phyloP scores from a whole-genome alignment of 2,797 vertebrate genomes.

The Margarornis squamiger region DNA sequence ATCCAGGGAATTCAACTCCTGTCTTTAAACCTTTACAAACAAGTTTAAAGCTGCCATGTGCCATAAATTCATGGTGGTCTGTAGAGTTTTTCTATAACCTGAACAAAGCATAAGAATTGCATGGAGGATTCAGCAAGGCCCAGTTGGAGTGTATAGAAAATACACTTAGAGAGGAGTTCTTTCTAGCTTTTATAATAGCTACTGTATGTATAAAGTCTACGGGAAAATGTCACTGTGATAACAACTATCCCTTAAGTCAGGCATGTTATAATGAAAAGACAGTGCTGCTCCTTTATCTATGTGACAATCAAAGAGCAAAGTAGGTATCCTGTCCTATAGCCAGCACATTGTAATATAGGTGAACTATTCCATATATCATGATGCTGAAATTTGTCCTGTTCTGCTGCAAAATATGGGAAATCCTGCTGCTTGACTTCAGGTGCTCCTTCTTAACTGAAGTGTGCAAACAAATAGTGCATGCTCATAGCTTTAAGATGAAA shows the following conservation, averaged over 20 bases:
- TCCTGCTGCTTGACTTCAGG: not conserved
- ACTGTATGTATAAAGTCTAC: not conserved
- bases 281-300: not conserved
- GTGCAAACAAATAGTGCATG: not conserved
- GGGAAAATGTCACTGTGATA: slow-evolving; percentile 20
- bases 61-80: slow-evolving; percentile 9
- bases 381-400: not conserved
- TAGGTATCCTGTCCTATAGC: not conserved
- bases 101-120: slow-evolving; percentile 17
- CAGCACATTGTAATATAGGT: not conserved
- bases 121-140: not conserved
- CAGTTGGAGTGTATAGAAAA: not conserved
- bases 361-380: not conserved
- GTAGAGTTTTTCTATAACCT: not conserved
- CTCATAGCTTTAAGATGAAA: not conserved
- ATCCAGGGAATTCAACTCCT: slow-evolving; percentile 29
- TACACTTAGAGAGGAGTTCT: not conserved
- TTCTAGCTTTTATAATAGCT: slow-evolving; percentile 13
- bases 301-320: not conserved
- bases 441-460: not conserved
- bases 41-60: slow-evolving; percentile 16
- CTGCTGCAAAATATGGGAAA: not conserved
- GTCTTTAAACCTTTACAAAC: slow-evolving; percentile 33
- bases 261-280: not conserved
- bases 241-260: not conserved